Evolutionary conservation across 2,888 invertebrate genomes (phyloP).

Genomic region (Agrochola litura): DNA sequence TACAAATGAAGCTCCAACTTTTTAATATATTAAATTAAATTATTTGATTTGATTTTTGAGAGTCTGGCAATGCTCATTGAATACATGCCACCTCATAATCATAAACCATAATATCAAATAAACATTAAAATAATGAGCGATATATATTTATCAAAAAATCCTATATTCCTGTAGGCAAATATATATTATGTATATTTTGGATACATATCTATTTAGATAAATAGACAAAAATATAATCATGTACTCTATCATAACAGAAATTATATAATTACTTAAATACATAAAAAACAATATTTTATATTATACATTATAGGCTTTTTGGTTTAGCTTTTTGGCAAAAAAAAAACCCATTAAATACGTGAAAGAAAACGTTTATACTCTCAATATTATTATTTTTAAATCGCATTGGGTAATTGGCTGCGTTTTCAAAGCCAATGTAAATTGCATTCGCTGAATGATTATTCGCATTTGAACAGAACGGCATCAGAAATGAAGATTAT

Average conservation of each 20-base stretch:
- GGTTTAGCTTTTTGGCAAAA: slow-evolving; percentile 10
- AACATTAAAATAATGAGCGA: slow-evolving; percentile 43
- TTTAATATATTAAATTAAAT: slow-evolving; percentile 58
- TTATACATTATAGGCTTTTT: not conserved
- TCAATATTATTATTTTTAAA: not conserved
- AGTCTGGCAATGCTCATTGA: slow-evolving; percentile 87
- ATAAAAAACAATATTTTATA: slow-evolving; percentile 10
- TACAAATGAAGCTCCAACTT: slow-evolving; percentile 56
- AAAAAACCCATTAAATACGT: too few relatives aligned
- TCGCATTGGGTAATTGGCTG: slow-evolving; percentile 4
- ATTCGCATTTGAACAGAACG: slow-evolving; percentile 25
- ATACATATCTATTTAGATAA: slow-evolving; percentile 31
- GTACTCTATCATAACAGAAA: slow-evolving; percentile 22
- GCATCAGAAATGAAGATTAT: not conserved
- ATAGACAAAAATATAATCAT: slow-evolving; percentile 13
- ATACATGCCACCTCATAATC: slow-evolving; percentile 81
- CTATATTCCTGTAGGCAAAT: slow-evolving; percentile 47
- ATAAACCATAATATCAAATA: slow-evolving; percentile 61
- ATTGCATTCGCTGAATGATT: not conserved
- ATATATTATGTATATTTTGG: slow-evolving; percentile 32
- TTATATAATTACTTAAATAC: slow-evolving; percentile 19
- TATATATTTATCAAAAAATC: slow-evolving; percentile 37
- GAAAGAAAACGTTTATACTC: not conserved
- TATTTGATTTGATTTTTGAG: slow-evolving; percentile 63
- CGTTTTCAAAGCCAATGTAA: not conserved